These are phyloP conservation scores for Gryllus bimaculatus DNA, from an alignment of 1,140 invertebrate species.

Conservation along the genomic window DNA sequence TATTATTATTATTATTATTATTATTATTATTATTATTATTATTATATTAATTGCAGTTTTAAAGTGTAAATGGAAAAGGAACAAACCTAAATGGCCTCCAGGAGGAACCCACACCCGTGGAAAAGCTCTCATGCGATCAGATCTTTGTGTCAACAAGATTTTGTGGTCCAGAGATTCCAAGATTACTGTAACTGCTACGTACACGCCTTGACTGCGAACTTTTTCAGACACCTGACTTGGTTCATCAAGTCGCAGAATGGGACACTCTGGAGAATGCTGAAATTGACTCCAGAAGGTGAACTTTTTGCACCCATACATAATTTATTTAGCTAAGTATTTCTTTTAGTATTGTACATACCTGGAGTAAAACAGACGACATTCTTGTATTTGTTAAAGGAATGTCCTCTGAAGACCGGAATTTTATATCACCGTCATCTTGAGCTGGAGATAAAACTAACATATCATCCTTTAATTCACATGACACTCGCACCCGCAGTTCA, in stretches of 20 bases:
- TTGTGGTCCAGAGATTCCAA: conserved; percentile 33
- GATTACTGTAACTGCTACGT: conserved; percentile 34
- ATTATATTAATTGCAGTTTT: not conserved
- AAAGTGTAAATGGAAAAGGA: not conserved
- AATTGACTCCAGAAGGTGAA: not conserved
- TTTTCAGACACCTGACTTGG: not conserved
- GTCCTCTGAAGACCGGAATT: too few species aligned
- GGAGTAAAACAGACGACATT: not conserved
- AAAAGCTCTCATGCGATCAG: conserved; percentile 34
- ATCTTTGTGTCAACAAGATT: conserved; percentile 34
- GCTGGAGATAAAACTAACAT: conserved; percentile 11
- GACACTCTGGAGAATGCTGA: conserved; percentile 22
- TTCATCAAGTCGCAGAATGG: conserved; percentile 14
- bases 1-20: not conserved
- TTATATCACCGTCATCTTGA: not conserved
- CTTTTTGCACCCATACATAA: not conserved
- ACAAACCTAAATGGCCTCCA: conserved; percentile 31
- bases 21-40: not conserved
- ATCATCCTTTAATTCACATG: conserved; percentile 11
- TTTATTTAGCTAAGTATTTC: not conserved
- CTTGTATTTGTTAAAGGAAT: not conserved
- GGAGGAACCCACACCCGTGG: conserved; percentile 38
- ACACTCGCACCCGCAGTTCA: not conserved
- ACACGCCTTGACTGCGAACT: conserved; percentile 28
- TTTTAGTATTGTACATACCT: not conserved